Evolutionary conservation across 2,113 vertebrate genomes (phyloP).

Genomic region (Balaenoptera acutorostrata): DNA sequence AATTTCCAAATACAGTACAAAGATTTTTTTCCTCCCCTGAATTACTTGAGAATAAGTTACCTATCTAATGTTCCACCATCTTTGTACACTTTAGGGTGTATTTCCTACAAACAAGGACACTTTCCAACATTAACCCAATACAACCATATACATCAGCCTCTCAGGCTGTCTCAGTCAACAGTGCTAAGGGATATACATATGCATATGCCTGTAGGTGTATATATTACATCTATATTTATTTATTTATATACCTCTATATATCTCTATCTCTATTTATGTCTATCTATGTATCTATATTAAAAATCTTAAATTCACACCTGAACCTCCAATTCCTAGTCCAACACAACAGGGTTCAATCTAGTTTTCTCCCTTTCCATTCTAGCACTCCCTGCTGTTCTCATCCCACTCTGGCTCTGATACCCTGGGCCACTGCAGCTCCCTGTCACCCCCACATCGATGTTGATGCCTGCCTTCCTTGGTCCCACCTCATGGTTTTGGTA

Average conservation of each 20-base stretch:
- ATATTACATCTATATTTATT: not conserved
- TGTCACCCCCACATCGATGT: rapidly evolving
- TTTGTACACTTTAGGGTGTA: not conserved
- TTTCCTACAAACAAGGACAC: not conserved
- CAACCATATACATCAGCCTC: not conserved
- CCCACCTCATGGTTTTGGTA: not conserved
- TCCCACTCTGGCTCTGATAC: not conserved
- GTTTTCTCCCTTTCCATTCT: not conserved
- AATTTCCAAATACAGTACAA: not conserved
- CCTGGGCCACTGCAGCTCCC: not conserved
- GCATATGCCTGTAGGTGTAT: not conserved
- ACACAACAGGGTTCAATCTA: not conserved
- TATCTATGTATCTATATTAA: not conserved
- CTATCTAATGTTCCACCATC: not conserved
- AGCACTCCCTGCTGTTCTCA: not conserved
- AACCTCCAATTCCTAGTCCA: not conserved
- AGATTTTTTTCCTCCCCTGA: not conserved
- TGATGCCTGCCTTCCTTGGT: not conserved
- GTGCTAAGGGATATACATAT: not conserved
- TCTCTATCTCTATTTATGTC: not conserved
- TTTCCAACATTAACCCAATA: not conserved
- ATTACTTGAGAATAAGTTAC: not conserved
- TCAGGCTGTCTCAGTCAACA: not conserved
- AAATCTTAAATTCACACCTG: not conserved
- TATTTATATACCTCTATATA: not conserved